Percentiles rank a stretch among this genome's conserved stretches.
Conservation (phyloP, 1,140 invertebrate species). For the Caerostris darwini region DNA sequence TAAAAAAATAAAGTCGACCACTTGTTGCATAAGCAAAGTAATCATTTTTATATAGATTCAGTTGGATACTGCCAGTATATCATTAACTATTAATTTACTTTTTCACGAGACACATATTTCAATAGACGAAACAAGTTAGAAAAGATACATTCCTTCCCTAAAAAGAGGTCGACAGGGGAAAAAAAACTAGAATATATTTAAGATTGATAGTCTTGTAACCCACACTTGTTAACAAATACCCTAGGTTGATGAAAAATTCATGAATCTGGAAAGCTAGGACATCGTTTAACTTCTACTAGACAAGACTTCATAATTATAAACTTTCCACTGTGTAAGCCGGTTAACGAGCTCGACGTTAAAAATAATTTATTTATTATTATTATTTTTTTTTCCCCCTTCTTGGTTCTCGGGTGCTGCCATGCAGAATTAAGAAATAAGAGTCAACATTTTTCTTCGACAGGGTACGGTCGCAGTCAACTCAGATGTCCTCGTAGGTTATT, state of each 20-base stretch:
- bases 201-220: conserved; percentile 30
- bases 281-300: background rate
- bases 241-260: conserved; percentile 43
- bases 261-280: background rate
- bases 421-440: conserved; percentile 16
- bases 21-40: too few species aligned
- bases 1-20: too few species aligned
- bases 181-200: background rate
- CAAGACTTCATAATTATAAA: conserved; percentile 45
- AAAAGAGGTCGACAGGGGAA: background rate
- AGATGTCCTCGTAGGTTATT: conserved; percentile 71
- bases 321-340: background rate
- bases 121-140: background rate
- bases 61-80: too few species aligned
- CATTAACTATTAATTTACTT: background rate
- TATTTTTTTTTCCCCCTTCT: background rate
- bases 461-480: conserved; percentile 22
- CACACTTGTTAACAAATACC: conserved; percentile 57
- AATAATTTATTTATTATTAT: background rate
- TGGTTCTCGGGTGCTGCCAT: background rate
- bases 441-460: conserved; percentile 38
- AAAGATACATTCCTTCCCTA: background rate
- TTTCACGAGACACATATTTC: background rate
- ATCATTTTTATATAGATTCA: too few species aligned
- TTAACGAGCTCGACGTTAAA: conserved; percentile 55